Evolutionary conservation across 2,888 invertebrate species (phyloP).

Genomic region (Alloplasta piceator): DNA sequence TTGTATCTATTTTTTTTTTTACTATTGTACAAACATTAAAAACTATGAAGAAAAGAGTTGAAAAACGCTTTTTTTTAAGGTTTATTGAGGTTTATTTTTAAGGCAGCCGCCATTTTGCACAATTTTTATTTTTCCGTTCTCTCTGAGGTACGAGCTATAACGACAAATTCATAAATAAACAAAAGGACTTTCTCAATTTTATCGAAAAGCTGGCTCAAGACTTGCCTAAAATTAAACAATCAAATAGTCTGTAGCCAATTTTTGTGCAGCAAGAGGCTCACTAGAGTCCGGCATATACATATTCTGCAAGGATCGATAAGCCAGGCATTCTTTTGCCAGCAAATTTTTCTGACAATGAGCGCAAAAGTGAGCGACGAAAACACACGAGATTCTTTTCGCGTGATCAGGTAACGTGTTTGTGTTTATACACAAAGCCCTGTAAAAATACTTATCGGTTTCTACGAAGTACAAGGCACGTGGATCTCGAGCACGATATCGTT

Average conservation of each 20-base stretch:
- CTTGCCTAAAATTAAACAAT: slow-evolving; percentile 51
- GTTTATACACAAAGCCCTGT: neutral
- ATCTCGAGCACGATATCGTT: neutral
- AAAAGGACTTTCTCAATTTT: slow-evolving; percentile 33
- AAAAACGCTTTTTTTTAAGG: too few relatives aligned
- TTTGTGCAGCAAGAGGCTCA: too few relatives aligned
- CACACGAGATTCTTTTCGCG: slow-evolving; percentile 23
- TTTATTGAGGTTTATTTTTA: too few relatives aligned
- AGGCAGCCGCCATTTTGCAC: too few relatives aligned
- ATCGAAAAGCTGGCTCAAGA: slow-evolving; percentile 21
- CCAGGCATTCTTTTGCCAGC: slow-evolving; percentile 27
- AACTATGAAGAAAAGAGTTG: too few relatives aligned
- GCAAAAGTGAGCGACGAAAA: slow-evolving; percentile 28
- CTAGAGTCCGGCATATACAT: too few relatives aligned
- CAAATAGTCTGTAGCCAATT: slow-evolving; percentile 56
- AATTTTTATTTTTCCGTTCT: neutral
- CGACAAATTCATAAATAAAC: too few relatives aligned
- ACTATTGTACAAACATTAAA: too few relatives aligned
- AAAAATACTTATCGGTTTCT: neutral
- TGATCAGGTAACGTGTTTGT: neutral
- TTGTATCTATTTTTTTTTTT: too few relatives aligned
- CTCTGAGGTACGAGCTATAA: too few relatives aligned
- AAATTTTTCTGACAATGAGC: slow-evolving; percentile 29
- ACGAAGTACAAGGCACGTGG: neutral
- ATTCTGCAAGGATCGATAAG: slow-evolving; percentile 50